Base-by-base conservation (phyloP, 1,140 invertebrate genomes). In the Drosophila pruinosa region DNA sequence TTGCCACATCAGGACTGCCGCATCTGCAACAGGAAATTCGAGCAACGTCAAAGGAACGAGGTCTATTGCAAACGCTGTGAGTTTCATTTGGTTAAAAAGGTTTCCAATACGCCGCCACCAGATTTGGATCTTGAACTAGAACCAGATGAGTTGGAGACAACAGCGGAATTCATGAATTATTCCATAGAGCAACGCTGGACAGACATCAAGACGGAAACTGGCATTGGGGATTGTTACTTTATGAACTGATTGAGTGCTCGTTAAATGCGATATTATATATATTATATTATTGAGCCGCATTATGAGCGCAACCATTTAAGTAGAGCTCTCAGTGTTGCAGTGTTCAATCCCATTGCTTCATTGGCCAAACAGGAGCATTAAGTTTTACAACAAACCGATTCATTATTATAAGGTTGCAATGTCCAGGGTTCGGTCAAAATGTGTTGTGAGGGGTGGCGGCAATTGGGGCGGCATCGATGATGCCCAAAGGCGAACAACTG, bases 21-120 rank as follows among this genome's bases (percentile, higher is more conserved):
- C 43, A 73, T 76, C n/a, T 79, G 76, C n/a, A 28, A 58, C 7
- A 39, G 56, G 4, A 19, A 3, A 4, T 79, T 74, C 34, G 76
- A 79, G 59, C 76, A 74, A 0, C 36, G 56, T 0, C 26, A 73
- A 0, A 7, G 12, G 4, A 1, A 31, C 1, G 41, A 72, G 0
- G 0, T 24, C 6, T 62, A 77, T 8, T 79, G 76, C 70, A 77
- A 77, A 4, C 74, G 64, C n/a, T 79, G 76, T 15, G 70, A 73
- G 5, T 76, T 65, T 15, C 64, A 73, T 38, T 15, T 65, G 38
- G n/a, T 59, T 5, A 64, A 62, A n/a, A 53, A 70, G n/a, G 56
- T 10, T 4, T 39, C 50, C 4, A 1, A 24, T 0, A 57, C 59
- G 5, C 59, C 58, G 15, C 26, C 65, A n/a, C 10, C 52, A 4